Evolutionary conservation across 2,888 invertebrate species (phyloP), one percentile per base, ranked within the genome.

Genomic region (Nebria salina): DNA sequence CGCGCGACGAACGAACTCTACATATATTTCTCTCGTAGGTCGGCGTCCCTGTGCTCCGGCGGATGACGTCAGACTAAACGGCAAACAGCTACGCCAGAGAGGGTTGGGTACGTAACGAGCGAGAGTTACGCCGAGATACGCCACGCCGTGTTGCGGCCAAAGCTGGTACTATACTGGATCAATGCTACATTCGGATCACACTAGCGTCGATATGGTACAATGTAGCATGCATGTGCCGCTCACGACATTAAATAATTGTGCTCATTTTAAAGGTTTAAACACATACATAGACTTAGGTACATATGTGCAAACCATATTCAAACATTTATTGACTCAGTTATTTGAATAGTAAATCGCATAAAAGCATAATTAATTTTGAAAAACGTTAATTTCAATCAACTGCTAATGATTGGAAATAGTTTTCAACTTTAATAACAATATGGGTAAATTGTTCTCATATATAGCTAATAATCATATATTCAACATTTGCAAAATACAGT

Each of bases 121-220:
- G 64, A 76, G 76, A 72, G 79, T 64, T 81, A 82, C 68, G 66
- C 42, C 75, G 78, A 54, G 54, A 54, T 54, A 54, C 54, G 54
- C 54, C 54, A 54, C 54, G 54, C 54, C 41, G 66, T 34, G 82
- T 82, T 82, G 83, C 81, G 84, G 84, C 83, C 82, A 83, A 84
- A 82, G 82, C 84, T 83, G 73, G 84, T 83, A 84, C 85, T 84
- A 83, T 76, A 81, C 83, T 84, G 85, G 86, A 86, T 86, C 86
- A 85, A 86, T 86, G 86, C 85, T 83, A 84, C 84, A 83, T 82
- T 82, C 82, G 83, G 79, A 83, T 84, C 83, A 64, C 74, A 34
- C 66, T 65, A 2, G 81, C 34, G n/a, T 26, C 41, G 74, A 42
- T 83, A 79, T 83, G 66, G 83, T 83, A 84, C 84, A 83, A 1